Base-by-base conservation (phyloP, 2,113 vertebrate genomes). In the Piaya cayana region DNA sequence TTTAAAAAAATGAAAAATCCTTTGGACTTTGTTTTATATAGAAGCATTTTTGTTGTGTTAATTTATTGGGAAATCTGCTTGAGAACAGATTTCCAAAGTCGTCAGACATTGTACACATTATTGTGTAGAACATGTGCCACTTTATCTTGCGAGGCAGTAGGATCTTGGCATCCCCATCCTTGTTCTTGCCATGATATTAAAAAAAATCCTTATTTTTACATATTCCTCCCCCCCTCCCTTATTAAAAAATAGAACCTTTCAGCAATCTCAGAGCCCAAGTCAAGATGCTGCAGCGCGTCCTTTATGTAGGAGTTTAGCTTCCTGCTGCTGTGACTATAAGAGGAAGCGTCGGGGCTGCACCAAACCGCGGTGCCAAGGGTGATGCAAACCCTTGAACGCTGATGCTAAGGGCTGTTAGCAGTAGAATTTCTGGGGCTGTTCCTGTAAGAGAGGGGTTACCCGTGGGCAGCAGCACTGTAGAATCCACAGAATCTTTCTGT, bases 41-140 rank as follows among this genome's bases (percentile, higher is more conserved):
- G 50, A 95, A 88, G 85, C 95, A 94, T 93, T 96, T 88, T 96
- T 96, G 75, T 95, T 96, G 95, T 96, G 96, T 97, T 98, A 98
- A 98, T 98, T 98, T 98, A 97, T 97, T 97, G 97, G 97, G 96
- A 97, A 96, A 94, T 97, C 92, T 97, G 95, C 95, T 78, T 37
- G 29, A 67, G 96, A 92, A 92, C 93, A 96, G 97, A 89, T 72
- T 96, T 97, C 78, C 84, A 91, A 55, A 87, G 78, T 83, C 25
- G 37, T 94, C 92, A 88, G 94, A 93, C 88, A 78, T 92, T 87
- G 70, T 90, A 69, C 82, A 84, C 96, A 63, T 95, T 92, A 25
- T 85, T 42, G 84, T 96, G 93, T 95, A 96, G 95, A 92, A 88
- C 69, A 74, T 90, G 95, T 96, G 89, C 91, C 97, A 95, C 95